Conservation (phyloP, 2,113 vertebrate genomes). For the Siniperca knerii region DNA sequence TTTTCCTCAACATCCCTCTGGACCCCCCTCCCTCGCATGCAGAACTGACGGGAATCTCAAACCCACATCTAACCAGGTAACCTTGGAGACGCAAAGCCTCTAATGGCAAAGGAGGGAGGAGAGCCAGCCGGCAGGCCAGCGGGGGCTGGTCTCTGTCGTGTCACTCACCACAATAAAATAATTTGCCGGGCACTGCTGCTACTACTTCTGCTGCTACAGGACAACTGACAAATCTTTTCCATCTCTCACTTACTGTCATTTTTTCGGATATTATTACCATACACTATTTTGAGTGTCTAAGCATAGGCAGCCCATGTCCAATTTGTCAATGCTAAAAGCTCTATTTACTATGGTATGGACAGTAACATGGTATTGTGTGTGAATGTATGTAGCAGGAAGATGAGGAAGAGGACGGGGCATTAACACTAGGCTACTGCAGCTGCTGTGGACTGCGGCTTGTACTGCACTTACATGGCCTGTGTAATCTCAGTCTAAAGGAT, state of each 20-base stretch:
- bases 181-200: conserved; percentile 28
- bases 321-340: neutral
- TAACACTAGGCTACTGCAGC: conserved; percentile 62
- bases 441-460: conserved; percentile 70
- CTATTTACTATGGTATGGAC: conserved; percentile 9
- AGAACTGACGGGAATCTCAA: conserved; percentile 56
- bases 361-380: conserved; percentile 14
- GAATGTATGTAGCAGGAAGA: conserved; percentile 41
- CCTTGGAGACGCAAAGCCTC: conserved; percentile 63
- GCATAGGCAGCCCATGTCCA: neutral
- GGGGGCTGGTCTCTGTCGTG: conserved; percentile 50
- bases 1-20: conserved; percentile 22
- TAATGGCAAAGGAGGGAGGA: conserved; percentile 38
- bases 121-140: conserved; percentile 39
- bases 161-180: conserved; percentile 58
- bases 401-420: conserved; percentile 18
- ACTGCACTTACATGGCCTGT: conserved; percentile 78
- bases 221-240: conserved; percentile 27
- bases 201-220: conserved; percentile 26
- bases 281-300: conserved; percentile 2
- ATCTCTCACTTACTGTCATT: conserved; percentile 3
- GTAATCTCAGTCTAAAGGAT: conserved; percentile 85
- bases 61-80: conserved; percentile 65
- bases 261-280: conserved; percentile 2
- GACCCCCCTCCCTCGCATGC: conserved; percentile 12